Evolutionary conservation across 1,140 invertebrate species (phyloP), one percentile per base, ranked within the genome.

Genomic region (Mizuhopecten yessoensis): DNA sequence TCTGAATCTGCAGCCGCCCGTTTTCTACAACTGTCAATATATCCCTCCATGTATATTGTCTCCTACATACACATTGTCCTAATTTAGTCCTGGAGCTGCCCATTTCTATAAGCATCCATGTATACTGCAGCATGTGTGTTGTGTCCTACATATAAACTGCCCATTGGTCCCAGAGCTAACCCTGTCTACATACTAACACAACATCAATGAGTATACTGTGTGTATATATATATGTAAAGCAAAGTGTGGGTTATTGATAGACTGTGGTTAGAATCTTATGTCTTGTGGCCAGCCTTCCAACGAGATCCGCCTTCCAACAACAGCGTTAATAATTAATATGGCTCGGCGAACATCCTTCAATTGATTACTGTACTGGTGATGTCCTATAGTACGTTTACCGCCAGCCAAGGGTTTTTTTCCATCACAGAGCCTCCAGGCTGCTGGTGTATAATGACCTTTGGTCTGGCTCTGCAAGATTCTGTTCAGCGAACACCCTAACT

Each of bases 341-440:
- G 17, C 57, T 75, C 57, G n/a, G 57, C 23, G 57, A 75, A 75
- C 57, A 75, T 75, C 57, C n/a, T 29, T 75, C 57, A 75, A 75
- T 75, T 75, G 57, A 75, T 75, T 75, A 75, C 11, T 75, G 57
- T 75, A 75, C 57, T 75, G 23, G 57, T 75, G 57, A 75, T 75
- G 57, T 75, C 57, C 57, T 75, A n/a, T 17, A n/a, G 23, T 75
- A 75, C 15, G 42, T 1, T 45, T 20, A 45, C 42, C 5, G 36
- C 5, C 7, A 3, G 23, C 45, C 45, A 57, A 57, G 7, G 45
- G 7, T 57, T 57, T 57, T 57, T 23, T 17, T 57, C 45, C 45
- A 57, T 57, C 23, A 57, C 2, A 29, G 17, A 75, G 57, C 57
- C 23, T n/a, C 57, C 1, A 11, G 57, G 23, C 57, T 75, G 57